Evolutionary conservation across 2,888 invertebrate genomes (phyloP).

Genomic region (Ecdyonurus torrentis): DNA sequence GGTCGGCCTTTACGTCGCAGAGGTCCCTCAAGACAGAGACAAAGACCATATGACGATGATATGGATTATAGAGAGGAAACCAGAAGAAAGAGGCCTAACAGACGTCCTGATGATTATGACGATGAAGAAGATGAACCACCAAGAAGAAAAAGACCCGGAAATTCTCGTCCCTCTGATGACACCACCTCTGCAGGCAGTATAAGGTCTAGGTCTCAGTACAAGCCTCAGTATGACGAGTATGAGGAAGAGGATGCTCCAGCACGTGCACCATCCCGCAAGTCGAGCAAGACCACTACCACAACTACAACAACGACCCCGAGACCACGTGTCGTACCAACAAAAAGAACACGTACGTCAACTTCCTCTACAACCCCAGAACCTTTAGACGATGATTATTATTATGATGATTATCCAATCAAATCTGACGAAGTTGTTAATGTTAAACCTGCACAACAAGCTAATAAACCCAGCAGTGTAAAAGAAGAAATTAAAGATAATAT

Average conservation of each 20-base stretch:
- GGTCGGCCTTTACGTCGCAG: not conserved
- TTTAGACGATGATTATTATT: slow-evolving; percentile 16
- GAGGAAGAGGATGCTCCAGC: slow-evolving; percentile 11
- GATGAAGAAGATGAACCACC: slow-evolving; percentile 5
- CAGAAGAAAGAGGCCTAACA: not conserved
- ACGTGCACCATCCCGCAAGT: slow-evolving; percentile 4
- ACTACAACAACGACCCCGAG: slow-evolving; percentile 4
- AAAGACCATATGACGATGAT: not conserved
- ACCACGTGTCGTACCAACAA: not conserved
- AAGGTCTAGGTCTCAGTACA: not conserved
- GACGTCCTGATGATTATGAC: not conserved
- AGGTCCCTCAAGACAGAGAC: not conserved
- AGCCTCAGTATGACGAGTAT: slow-evolving; percentile 12
- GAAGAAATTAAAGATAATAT: no score
- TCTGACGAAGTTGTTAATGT: not conserved
- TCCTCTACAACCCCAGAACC: not conserved
- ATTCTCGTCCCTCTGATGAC: not conserved
- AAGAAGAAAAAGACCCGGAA: slow-evolving; percentile 4
- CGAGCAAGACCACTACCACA: slow-evolving; percentile 8
- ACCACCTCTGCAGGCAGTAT: not conserved
- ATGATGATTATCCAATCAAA: slow-evolving; percentile 17
- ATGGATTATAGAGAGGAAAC: not conserved
- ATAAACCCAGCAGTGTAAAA: no score
- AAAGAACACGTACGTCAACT: not conserved
- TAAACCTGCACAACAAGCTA: no score